Evolutionary conservation across 2,113 vertebrate species (phyloP), one percentile per base, ranked within the genome.

Genomic region (Scolopax mira): DNA sequence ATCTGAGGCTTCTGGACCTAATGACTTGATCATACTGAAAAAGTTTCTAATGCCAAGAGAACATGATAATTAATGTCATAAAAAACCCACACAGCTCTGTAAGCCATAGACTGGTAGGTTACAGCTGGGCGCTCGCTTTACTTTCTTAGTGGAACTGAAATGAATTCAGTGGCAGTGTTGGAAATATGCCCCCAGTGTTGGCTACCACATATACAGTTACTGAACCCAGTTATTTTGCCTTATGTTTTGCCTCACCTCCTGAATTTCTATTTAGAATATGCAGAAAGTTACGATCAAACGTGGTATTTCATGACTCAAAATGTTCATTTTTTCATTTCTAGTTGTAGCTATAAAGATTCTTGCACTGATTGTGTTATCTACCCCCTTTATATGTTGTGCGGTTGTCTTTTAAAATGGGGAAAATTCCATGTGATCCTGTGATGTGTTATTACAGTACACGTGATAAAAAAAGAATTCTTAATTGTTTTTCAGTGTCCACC

Each of bases 401-500:
- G 1, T 77, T 84, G 23, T 85, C 58, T 85, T 67, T 37, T 65
- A 65, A 95, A 91, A 65, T n/a, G 1, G 6, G 24, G 10, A 88
- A 65, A 65, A 62, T 80, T 80, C 52, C 3, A 1, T 66, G 7
- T 85, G 52, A 64, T 87, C 18, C 11, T 87, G 64, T 39, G 18
- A 91, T 64, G 31, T 51, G 16, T 55, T 74, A 44, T 60, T 80
- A 31, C 23, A 60, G 21, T 65, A 49, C 3, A 28, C 7, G 8
- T 9, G 4, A 72, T 48, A 6, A 75, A 74, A 90, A 48, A 22
- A 48, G 58, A 1, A 7, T 4, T 35, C 16, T 54, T 75, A 1
- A 4, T 73, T 52, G 93, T 90, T 94, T 89, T 70, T 96, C 98
- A 99, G 99, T 99, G 99, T 88, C 99, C 99, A 73, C 98, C 98